Evolutionary conservation across 2,888 invertebrate species (phyloP), one percentile per base, ranked within the genome.

Genomic region (Diarsia dahlii): DNA sequence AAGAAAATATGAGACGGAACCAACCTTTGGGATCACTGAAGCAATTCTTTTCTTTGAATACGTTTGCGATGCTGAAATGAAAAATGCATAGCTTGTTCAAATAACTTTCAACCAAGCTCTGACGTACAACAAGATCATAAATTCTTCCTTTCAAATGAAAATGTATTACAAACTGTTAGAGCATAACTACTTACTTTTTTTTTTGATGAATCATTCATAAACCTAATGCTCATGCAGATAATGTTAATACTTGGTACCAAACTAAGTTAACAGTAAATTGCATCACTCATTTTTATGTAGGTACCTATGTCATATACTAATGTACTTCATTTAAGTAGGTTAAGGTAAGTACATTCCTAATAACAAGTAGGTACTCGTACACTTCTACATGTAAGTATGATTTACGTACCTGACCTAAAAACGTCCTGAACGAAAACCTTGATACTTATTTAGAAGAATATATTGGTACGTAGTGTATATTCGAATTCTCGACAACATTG

Each of bases 11-110:
- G 34, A 52, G 50, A 50, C 45, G 48, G 23, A 52, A 67, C 56
- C n/a, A 48, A 74, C 50, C 28, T 67, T n/a, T 65, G 64, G 28
- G 68, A 23, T 69, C 78, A 82, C 78, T 70, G 79, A 39, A 69
- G 60, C 64, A 68, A 69, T 67, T 73, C 18, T 50, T 68, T 73
- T 68, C 58, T 78, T 46, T 73, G 73, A 82, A 78, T 78, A 39
- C 54, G 28, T 75, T 71, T 75, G 56, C 15, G 4, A 62, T 54
- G 48, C 15, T 80, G 48, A 54, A 74, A 39, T 74, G 28, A 50
- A 75, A 80, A 54, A 67, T 63, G 12, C 28, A 67, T 50, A 56
- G 13, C 18, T 20, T 62, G 48, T 54, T 54, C 39, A 56, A 65
- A 74, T 64, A 67, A 64, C 12, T 64, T 68, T 81, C 58, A 46